These are phyloP conservation scores for Triplophysa dalaica DNA, from an alignment of 2,113 vertebrate genomes.

Conservation along the genomic window DNA sequence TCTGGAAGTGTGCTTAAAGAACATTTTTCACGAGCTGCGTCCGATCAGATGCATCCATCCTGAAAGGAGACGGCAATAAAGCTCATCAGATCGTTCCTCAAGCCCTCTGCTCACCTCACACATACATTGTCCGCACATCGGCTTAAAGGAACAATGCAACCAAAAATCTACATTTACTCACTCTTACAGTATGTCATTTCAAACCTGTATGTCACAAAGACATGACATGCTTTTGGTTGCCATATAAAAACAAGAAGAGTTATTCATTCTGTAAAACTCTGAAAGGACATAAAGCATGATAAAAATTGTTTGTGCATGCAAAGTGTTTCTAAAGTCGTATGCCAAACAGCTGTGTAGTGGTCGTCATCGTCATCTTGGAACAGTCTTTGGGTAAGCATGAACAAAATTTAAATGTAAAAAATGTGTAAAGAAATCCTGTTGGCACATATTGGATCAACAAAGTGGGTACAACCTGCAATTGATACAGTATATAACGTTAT, in stretches of 20 bases:
- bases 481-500: conserved; percentile 42
- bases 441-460: not conserved
- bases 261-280: no score
- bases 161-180: not conserved
- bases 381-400: no score
- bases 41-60: conserved; percentile 26
- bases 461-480: conserved; percentile 13
- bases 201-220: not conserved
- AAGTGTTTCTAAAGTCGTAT: no score
- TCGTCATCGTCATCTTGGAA: no score
- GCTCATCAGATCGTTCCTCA: not conserved
- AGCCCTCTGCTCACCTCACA: not conserved
- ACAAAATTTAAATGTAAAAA: no score
- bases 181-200: not conserved
- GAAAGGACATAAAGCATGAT: no score
- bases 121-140: not conserved
- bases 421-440: no score
- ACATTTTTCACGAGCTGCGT: conserved; percentile 7
- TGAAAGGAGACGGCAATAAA: conserved; percentile 22
- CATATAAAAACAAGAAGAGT: no score
- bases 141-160: not conserved
- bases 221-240: no score
- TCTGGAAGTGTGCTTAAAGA: conserved; percentile 4
- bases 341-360: no score
- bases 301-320: no score